Evolutionary conservation across 2,797 vertebrate species (phyloP), one percentile per base, ranked within the genome.

Genomic region (Neopelma chrysocephalum): DNA sequence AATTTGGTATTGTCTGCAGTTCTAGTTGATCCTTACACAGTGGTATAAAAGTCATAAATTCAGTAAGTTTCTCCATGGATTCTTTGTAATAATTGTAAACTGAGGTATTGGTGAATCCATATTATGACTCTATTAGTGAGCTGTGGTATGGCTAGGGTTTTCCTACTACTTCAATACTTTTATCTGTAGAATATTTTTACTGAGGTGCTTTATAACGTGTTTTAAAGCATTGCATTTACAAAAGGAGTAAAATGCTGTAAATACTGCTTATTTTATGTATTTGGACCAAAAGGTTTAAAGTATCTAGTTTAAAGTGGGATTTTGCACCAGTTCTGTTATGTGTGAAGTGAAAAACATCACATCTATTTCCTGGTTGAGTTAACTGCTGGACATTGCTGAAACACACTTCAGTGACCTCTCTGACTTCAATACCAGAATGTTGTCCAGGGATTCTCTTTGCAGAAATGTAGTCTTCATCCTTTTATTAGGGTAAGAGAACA

Each of bases 161-260:
- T 98, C 98, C 97, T 98, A 98, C 97, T 97, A 97, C 96, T 97
- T 98, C 97, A 97, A 97, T 98, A 98, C 98, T 98, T 98, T 98
- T 98, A 98, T 97, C 97, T 97, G 98, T 98, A 98, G 98, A 98
- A 97, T 98, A 96, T 98, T 98, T 98, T 98, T 98, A 98, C 98
- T 98, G 97, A 97, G 97, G 98, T 98, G 98, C 98, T 98, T 98
- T 98, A 97, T 98, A 98, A 98, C 29, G 97, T 98, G 98, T 98
- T 98, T 98, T 98, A 98, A 98, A 98, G 98, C 98, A 97, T 98
- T 98, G 97, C 98, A 98, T 98, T 98, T 98, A 97, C 96, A 97
- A 97, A 97, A 97, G 87, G 88, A 97, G 90, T 95, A 97, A 98
- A 97, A 94, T 97, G 98, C 98, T 98, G 98, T 98, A 98, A 97